Conservation (phyloP, 2,113 vertebrate species). For the Dipodomys stephensi region DNA sequence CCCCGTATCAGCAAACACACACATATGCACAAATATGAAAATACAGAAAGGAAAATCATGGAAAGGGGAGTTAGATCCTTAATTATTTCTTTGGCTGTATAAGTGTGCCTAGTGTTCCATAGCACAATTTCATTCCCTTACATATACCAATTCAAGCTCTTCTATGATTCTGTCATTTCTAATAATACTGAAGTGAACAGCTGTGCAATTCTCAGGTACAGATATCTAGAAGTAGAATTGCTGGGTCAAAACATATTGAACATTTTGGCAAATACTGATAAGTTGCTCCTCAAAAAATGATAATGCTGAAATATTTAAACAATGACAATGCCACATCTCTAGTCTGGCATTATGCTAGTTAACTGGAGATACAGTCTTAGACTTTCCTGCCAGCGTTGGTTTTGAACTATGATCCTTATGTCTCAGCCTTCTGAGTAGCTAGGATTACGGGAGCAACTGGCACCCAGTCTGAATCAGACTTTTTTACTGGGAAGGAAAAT, state of each 20-base stretch:
- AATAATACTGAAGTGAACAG: background rate
- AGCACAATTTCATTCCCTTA: background rate
- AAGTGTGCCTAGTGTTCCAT: background rate
- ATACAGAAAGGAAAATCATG: background rate
- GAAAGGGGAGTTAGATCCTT: background rate
- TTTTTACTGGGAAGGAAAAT: too few species aligned
- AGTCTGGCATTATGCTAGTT: background rate
- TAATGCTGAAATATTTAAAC: slow-evolving; percentile 15
- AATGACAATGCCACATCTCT: background rate
- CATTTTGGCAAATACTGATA: background rate
- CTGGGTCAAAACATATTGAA: background rate
- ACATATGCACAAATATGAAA: too few species aligned
- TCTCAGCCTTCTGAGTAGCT: too few species aligned
- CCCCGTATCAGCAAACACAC: too few species aligned
- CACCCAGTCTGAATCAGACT: too few species aligned
- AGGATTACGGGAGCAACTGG: too few species aligned
- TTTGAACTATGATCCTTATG: too few species aligned
- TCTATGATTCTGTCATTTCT: background rate
- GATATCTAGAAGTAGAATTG: background rate
- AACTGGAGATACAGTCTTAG: background rate
- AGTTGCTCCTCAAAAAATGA: background rate
- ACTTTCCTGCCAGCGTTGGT: too few species aligned
- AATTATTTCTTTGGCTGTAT: background rate
- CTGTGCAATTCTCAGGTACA: background rate
- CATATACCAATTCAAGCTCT: background rate